Conservation (phyloP, 2,797 vertebrate species). For the Notolepis coatsorum region DNA sequence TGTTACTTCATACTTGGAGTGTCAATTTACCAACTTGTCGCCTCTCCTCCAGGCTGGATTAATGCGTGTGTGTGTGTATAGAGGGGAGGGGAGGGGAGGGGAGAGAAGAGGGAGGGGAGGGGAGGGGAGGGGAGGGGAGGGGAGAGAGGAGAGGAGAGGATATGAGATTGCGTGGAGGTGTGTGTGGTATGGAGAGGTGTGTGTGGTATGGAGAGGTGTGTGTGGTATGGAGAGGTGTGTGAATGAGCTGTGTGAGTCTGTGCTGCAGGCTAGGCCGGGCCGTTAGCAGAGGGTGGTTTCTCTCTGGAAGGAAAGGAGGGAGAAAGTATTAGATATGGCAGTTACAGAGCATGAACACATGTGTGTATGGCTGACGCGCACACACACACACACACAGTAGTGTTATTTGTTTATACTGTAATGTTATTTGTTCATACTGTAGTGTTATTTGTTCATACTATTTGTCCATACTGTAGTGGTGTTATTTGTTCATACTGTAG, state of each 20-base stretch:
- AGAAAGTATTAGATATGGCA: neutral
- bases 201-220: slow-evolving; percentile 6
- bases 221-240: slow-evolving; percentile 47
- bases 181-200: slow-evolving; percentile 1
- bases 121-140: slow-evolving; percentile 30
- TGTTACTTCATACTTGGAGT: no score
- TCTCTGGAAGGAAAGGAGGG: slow-evolving; percentile 56
- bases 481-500: no score
- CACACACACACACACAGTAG: neutral
- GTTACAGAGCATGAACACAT: neutral
- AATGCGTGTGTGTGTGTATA: no score
- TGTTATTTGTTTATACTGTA: no score
- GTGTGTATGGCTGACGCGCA: neutral
- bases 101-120: slow-evolving; percentile 57
- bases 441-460: no score
- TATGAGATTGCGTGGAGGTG: slow-evolving; percentile 46
- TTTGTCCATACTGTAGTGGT: no score
- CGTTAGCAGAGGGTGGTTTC: slow-evolving; percentile 66
- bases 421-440: no score
- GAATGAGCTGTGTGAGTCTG: slow-evolving; percentile 26
- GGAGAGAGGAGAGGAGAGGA: slow-evolving; percentile 57
- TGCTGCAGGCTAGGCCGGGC: slow-evolving; percentile 61
- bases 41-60: no score
- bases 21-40: no score
- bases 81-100: slow-evolving; percentile 28